Conservation (phyloP, 92 coral and sea anemone species). For the Phenganax stokvisi region DNA sequence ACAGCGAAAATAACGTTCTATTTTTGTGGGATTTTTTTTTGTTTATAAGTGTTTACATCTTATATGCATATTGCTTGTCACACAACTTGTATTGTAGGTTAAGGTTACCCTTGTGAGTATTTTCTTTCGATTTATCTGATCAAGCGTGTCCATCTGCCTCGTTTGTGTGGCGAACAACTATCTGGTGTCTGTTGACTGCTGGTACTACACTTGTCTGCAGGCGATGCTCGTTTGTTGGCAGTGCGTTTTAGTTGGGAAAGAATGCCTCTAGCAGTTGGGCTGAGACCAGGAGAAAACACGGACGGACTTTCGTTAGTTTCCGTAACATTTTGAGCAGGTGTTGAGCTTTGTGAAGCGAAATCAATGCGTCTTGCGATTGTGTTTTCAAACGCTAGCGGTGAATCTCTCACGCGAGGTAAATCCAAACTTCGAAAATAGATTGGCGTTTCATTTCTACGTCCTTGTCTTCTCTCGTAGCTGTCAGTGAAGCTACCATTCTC, state of each 20-base stretch:
- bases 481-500: slow-evolving; percentile 3
- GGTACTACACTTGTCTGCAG: not conserved
- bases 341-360: slow-evolving; percentile 5
- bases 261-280: slow-evolving; percentile 15
- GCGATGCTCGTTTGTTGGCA: not conserved
- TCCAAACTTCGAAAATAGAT: not conserved
- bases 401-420: not conserved
- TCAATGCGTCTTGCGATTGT: slow-evolving; percentile 6
- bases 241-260: not conserved
- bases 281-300: not conserved
- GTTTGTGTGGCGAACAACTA: not conserved
- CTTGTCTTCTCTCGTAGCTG: not conserved
- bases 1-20: slow-evolving; percentile 3
- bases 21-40: not conserved
- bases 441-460: slow-evolving; percentile 2
- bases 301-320: not conserved
- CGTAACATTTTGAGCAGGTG: not conserved
- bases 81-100: not conserved
- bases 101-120: not conserved
- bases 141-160: not conserved
- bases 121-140: not conserved
- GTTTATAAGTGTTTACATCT: not conserved
- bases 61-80: not conserved
- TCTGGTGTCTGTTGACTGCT: not conserved
- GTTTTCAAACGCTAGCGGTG: not conserved